Evolutionary conservation across 2,888 invertebrate genomes (phyloP).

Genomic region (Parochlus steinenii): DNA sequence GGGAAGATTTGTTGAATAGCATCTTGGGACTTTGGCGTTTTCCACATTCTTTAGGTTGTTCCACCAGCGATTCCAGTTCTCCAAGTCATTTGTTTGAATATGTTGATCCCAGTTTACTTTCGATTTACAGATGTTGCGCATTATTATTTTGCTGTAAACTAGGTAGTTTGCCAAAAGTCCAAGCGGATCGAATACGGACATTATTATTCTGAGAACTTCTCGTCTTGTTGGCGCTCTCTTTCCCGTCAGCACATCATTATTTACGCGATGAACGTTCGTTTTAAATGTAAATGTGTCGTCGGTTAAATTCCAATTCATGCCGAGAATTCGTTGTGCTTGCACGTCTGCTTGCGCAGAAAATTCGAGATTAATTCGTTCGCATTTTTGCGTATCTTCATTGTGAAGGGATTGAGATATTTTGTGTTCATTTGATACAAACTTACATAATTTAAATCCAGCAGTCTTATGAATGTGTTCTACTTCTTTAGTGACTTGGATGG

Average conservation of each 20-base stretch:
- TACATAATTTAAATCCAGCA: background rate
- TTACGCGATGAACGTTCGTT: background rate
- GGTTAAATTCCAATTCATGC: background rate
- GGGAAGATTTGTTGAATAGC: no score
- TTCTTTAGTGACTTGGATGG: background rate
- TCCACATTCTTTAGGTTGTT: conserved; percentile 14
- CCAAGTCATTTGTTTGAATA: conserved; percentile 14
- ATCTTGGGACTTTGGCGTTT: conserved; percentile 15
- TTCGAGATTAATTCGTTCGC: background rate
- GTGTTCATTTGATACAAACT: background rate
- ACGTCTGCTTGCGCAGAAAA: background rate
- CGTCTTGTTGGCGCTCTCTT: conserved; percentile 11
- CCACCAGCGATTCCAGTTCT: conserved; percentile 16
- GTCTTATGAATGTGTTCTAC: background rate
- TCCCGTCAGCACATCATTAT: background rate
- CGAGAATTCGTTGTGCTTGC: no score
- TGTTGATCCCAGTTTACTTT: conserved; percentile 13
- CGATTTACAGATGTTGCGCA: conserved; percentile 14
- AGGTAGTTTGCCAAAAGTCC: conserved; percentile 14
- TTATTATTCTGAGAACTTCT: conserved; percentile 14
- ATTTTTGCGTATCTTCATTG: background rate
- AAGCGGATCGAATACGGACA: conserved; percentile 14
- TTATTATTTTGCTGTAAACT: conserved; percentile 13
- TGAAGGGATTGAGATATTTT: background rate
- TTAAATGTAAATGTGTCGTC: background rate